phyloP scores from a whole-genome alignment of 2,888 invertebrate genomes.

The Pachymerium ferrugineum region DNA sequence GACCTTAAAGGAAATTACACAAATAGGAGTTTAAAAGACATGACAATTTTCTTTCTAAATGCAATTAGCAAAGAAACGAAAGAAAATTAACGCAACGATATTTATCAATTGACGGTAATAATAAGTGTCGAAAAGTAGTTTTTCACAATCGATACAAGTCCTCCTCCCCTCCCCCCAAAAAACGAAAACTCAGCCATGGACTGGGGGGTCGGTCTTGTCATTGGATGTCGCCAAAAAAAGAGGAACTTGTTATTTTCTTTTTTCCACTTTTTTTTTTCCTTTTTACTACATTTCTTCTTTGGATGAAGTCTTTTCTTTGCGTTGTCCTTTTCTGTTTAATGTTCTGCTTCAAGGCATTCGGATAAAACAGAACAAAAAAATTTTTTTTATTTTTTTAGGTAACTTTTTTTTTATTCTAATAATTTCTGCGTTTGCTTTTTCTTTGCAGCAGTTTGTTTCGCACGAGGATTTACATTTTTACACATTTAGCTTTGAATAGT shows the following conservation, averaged over 20 bases:
- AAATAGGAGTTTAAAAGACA: no score
- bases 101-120: not conserved
- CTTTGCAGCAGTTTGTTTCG: not conserved
- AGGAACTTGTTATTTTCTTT: not conserved
- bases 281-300: not conserved
- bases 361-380: conserved; percentile 20
- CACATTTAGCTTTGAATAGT: not conserved
- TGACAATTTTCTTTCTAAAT: no score
- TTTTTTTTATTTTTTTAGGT: not conserved
- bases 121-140: not conserved
- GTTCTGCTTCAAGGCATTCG: conserved; percentile 22
- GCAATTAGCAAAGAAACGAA: no score
- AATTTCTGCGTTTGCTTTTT: not conserved
- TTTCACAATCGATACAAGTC: not conserved
- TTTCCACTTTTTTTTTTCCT: not conserved
- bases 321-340: conserved; percentile 13
- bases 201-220: not conserved
- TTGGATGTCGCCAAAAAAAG: not conserved
- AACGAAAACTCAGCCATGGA: not conserved
- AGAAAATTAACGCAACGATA: no score
- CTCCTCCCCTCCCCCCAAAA: no score
- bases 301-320: not conserved
- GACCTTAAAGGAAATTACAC: no score
- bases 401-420: not conserved
- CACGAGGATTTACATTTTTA: conserved; percentile 15